These are phyloP conservation scores for Ochropacha duplaris DNA, from an alignment of 2,888 invertebrate genomes.

Conservation along the genomic window DNA sequence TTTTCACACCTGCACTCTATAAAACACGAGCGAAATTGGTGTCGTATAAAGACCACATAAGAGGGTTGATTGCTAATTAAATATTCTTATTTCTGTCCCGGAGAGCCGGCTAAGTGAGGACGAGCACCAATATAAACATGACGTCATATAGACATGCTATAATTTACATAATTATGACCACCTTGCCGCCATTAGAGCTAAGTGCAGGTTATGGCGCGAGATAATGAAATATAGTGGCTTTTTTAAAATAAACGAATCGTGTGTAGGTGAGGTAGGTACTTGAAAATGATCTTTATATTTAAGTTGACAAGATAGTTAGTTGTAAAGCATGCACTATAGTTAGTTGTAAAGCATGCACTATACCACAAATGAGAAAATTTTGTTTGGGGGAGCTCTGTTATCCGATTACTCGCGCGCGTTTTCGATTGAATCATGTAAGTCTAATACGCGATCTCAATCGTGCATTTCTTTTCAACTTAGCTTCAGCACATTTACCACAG, in stretches of 20 bases:
- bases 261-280: background rate
- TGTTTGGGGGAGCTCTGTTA: too few relatives aligned
- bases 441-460: too few relatives aligned
- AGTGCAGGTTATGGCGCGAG: background rate
- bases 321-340: too few relatives aligned
- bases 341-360: too few relatives aligned
- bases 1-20: background rate
- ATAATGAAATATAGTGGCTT: background rate
- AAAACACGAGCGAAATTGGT: constrained; percentile 1
- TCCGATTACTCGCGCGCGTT: too few relatives aligned
- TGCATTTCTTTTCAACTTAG: too few relatives aligned
- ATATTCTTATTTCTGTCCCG: constrained; percentile 28
- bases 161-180: constrained; percentile 33
- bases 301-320: too few relatives aligned
- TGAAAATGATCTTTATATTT: too few relatives aligned
- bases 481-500: too few relatives aligned
- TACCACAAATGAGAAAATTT: too few relatives aligned
- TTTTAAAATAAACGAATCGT: background rate
- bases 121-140: constrained; percentile 17
- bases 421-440: too few relatives aligned
- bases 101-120: constrained; percentile 19
- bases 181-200: constrained; percentile 14
- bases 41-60: constrained; percentile 16
- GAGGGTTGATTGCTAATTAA: constrained; percentile 27
- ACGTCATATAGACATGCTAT: constrained; percentile 1